A percentile compares a stretch with the other conserved stretches of the same genome.
phyloP scores from a whole-genome alignment of 1,140 invertebrate genomes.

The Stegodyphus dumicola region DNA sequence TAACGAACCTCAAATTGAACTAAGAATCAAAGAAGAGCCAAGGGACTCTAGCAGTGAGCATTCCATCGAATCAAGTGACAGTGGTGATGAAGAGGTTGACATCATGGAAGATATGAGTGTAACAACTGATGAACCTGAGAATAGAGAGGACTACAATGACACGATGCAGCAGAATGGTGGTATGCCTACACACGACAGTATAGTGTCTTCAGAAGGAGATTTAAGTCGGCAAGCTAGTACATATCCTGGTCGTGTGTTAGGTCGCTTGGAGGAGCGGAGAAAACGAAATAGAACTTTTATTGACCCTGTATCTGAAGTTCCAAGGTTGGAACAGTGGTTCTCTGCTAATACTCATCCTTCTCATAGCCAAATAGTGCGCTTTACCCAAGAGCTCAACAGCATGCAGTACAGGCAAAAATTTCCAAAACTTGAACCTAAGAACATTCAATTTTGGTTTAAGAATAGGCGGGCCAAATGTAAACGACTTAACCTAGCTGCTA shows the following conservation, averaged over 20 bases:
- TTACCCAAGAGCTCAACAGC: slow-evolving; percentile 92
- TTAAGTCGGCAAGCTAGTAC: slow-evolving; percentile 14
- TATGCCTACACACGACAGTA: slow-evolving; percentile 16
- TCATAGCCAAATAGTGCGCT: slow-evolving; percentile 95
- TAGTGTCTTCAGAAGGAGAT: slow-evolving; percentile 28
- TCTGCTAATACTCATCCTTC: slow-evolving; percentile 97
- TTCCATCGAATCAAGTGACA: slow-evolving; percentile 54
- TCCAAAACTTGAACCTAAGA: slow-evolving; percentile 94
- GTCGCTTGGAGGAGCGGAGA: slow-evolving; percentile 52
- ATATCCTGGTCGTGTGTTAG: slow-evolving; percentile 29
- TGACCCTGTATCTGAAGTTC: slow-evolving; percentile 97
- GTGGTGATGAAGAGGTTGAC: slow-evolving; percentile 53
- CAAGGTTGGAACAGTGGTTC: slow-evolving; percentile 96
- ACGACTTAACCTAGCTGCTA: slow-evolving; percentile 80
- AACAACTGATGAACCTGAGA: slow-evolving; percentile 32
- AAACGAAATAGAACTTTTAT: slow-evolving; percentile 95
- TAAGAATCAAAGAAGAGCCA: slow-evolving; percentile 54
- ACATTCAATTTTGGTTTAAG: slow-evolving; percentile 93
- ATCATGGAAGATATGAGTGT: slow-evolving; percentile 46
- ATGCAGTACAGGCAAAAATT: slow-evolving; percentile 95
- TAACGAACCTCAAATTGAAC: slow-evolving; percentile 28
- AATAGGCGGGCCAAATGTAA: slow-evolving; percentile 96
- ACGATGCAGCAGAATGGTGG: slow-evolving; percentile 38
- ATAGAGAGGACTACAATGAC: slow-evolving; percentile 16
- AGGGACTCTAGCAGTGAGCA: slow-evolving; percentile 45